Evolutionary conservation across 2,797 vertebrate genomes (phyloP).

Genomic region (Steatocranus sp.): DNA sequence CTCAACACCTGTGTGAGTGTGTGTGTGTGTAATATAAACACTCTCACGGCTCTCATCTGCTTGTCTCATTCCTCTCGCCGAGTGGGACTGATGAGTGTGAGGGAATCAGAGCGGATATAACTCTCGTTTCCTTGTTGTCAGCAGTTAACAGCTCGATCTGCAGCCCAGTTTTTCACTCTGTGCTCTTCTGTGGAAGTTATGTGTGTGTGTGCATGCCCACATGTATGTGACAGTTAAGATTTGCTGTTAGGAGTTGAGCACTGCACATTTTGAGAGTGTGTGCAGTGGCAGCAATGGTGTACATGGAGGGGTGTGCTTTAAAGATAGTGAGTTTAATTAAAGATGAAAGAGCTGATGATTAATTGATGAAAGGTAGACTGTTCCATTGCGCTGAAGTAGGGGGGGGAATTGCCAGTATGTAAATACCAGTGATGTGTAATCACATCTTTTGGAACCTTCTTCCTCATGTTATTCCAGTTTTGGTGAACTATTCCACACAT

Average conservation of each 20-base stretch:
- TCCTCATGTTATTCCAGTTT: background rate
- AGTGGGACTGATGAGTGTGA: slow-evolving; percentile 54
- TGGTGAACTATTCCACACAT: background rate
- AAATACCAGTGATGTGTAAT: background rate
- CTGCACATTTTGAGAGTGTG: background rate
- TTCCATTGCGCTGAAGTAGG: slow-evolving; percentile 7
- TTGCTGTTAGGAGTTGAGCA: background rate
- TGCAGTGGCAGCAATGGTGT: background rate
- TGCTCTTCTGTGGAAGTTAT: background rate
- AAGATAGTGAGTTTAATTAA: slow-evolving; percentile 71
- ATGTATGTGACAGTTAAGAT: background rate
- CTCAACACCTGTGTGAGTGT: background rate
- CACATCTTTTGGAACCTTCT: background rate
- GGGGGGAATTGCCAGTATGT: background rate
- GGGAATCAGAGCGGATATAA: slow-evolving; percentile 69
- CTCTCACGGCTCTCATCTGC: slow-evolving; percentile 32
- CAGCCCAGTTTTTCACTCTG: background rate
- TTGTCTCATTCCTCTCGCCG: slow-evolving; percentile 29
- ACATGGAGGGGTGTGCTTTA: slow-evolving; percentile 29
- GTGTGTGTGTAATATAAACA: slow-evolving; percentile 35
- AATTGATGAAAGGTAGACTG: slow-evolving; percentile 64
- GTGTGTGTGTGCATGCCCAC: background rate
- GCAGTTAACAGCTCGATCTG: slow-evolving; percentile 52
- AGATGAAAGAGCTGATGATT: slow-evolving; percentile 68
- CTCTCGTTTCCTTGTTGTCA: slow-evolving; percentile 56